Evolutionary conservation across 2,797 vertebrate species (phyloP).

Genomic region (Astyanax mexicanus): DNA sequence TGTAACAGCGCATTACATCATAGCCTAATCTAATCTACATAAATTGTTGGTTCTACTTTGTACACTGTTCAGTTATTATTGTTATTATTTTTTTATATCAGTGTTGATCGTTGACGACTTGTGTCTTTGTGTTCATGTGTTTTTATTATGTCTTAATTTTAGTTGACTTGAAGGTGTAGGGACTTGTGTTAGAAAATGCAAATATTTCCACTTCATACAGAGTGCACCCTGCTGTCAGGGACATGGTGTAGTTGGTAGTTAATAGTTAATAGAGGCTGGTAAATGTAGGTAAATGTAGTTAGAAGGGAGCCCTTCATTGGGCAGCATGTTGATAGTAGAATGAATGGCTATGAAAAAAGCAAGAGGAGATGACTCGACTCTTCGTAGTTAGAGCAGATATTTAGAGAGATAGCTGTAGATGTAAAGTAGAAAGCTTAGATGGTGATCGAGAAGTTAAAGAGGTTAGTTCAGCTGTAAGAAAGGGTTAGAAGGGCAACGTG

Average conservation of each 20-base stretch:
- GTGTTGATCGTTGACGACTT: constrained; percentile 77
- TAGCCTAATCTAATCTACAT: constrained; percentile 25
- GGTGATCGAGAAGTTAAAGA: constrained; percentile 27
- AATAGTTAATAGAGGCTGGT: neutral
- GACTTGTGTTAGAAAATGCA: constrained; percentile 44
- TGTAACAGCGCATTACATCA: constrained; percentile 22
- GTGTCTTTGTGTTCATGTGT: constrained; percentile 65
- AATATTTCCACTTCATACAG: constrained; percentile 38
- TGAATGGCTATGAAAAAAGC: neutral
- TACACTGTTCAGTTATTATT: constrained; percentile 48
- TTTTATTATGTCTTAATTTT: constrained; percentile 64
- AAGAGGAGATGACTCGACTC: constrained; percentile 24
- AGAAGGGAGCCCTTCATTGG: constrained; percentile 25
- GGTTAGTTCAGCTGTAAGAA: constrained; percentile 37
- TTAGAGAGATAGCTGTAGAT: constrained; percentile 41
- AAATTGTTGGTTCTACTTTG: constrained; percentile 26
- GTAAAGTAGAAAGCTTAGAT: constrained; percentile 48
- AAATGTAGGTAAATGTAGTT: constrained; percentile 3
- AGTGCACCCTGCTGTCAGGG: constrained; percentile 44
- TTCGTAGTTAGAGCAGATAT: too few relatives aligned
- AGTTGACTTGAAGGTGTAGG: constrained; percentile 59
- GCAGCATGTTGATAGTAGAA: constrained; percentile 38
- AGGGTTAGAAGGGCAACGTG: constrained; percentile 19
- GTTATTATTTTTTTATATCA: constrained; percentile 51
- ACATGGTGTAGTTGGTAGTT: constrained; percentile 23